Evolutionary conservation across 2,797 vertebrate species (phyloP), one percentile per base, ranked within the genome.

Genomic region (Neosalanx taihuensis): DNA sequence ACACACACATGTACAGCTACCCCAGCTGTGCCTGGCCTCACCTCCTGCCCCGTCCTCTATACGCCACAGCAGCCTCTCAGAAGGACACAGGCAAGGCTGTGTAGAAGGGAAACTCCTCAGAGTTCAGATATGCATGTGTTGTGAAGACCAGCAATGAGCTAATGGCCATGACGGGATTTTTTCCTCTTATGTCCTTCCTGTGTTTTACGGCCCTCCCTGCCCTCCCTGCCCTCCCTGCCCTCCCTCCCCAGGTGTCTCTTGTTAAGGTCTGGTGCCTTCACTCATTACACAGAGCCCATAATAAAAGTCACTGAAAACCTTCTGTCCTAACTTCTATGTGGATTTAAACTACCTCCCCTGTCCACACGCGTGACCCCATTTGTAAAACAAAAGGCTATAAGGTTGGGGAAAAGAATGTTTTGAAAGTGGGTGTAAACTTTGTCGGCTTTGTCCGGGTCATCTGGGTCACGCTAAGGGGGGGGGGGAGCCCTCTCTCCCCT

Each of bases 1-100:
- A 41, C 37, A 41, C 33, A 57, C 62, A 79, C 59, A 46, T 53
- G 56, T 30, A n/a, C 76, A 7, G 37, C 37, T 41, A 41, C 37
- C 37, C 37, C 37, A 78, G 73, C 75, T 31, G 23, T 20, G 17
- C 73, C 63, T 20, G 26, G 5, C 13, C 64, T n/a, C 46, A 37
- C 35, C 30, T 33, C 51, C 4, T 13, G 23, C 64, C 6, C 12
- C 3, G 26, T 29, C 37, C 26, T 87, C 82, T 78, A 83, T 85
- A 88, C 82, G 78, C 73, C 64, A 61, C 75, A 12, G 51, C 51
- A 30, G 81, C 73, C 67, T 60, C 70, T 67, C 70, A 61, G 37
- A 49, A 26, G 67, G 70, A 72, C 59, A 72, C 69, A 18, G 15
- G 3, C 12, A 23, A 29, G 58, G 0, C 67, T 70, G 60, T 33